Evolutionary conservation across 2,888 invertebrate species (phyloP).

Genomic region (Tuberolachnus salignus): DNA sequence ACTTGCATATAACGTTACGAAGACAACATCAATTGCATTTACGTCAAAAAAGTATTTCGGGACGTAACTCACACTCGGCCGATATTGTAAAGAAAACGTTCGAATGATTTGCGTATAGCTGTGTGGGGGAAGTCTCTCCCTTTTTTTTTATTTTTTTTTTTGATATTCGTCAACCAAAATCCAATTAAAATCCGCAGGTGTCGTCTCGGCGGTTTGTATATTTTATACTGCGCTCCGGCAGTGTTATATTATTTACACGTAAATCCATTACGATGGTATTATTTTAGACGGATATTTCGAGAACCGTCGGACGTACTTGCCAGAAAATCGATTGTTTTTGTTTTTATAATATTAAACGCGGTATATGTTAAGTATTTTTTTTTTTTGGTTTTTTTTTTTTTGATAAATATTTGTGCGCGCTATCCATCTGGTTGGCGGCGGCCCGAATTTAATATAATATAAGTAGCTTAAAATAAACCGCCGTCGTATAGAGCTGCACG

Average conservation of each 20-base stretch:
- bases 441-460: neutral
- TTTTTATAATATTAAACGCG: neutral
- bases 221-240: neutral
- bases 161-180: no score
- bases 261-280: constrained; percentile 35
- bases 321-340: constrained; percentile 55
- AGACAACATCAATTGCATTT: no score
- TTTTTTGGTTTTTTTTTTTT: neutral
- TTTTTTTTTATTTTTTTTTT: no score
- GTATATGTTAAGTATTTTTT: no score
- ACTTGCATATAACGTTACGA: no score
- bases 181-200: no score
- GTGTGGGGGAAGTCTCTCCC: no score
- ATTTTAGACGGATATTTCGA: constrained; percentile 52
- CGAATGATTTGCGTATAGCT: no score
- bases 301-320: constrained; percentile 24
- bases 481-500: no score
- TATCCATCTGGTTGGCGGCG: constrained; percentile 44
- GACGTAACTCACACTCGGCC: no score
- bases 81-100: no score
- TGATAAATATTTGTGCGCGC: constrained; percentile 40
- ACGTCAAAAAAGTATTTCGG: no score
- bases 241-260: neutral
- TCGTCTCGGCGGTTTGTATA: neutral
- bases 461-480: constrained; percentile 52